Evolutionary conservation across 2,797 vertebrate species (phyloP).

Genomic region (Chrosomus eos): DNA sequence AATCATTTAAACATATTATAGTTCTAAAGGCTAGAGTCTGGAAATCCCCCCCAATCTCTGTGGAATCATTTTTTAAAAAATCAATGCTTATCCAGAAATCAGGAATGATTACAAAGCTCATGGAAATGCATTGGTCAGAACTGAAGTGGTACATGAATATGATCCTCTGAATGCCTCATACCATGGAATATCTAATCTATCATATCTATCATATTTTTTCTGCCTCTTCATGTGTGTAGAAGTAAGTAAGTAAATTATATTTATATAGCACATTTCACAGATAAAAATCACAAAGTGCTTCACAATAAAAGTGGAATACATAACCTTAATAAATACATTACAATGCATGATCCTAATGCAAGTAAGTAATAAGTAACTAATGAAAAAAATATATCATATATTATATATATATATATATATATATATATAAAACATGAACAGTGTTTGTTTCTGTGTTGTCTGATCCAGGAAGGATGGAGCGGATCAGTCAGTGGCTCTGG

Average conservation of each 20-base stretch:
- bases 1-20: background rate
- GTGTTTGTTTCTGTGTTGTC: background rate
- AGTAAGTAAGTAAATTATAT: too few relatives aligned
- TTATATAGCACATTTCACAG: too few relatives aligned
- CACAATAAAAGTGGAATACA: too few relatives aligned
- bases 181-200: background rate
- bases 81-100: background rate
- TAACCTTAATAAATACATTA: too few relatives aligned
- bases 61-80: background rate
- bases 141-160: background rate
- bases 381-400: too few relatives aligned
- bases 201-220: too few relatives aligned
- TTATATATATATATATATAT: too few relatives aligned
- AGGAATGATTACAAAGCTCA: background rate
- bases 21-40: background rate
- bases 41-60: background rate
- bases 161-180: background rate
- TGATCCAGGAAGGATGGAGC: slow-evolving; percentile 75
- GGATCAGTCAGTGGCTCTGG: slow-evolving; percentile 82
- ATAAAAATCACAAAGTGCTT: too few relatives aligned
- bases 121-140: background rate
- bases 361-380: too few relatives aligned
- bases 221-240: too few relatives aligned
- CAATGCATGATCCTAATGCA: too few relatives aligned
- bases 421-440: too few relatives aligned